These are phyloP conservation scores for Stratiomys singularior DNA, from an alignment of 2,888 invertebrate species.

Conservation along the genomic window DNA sequence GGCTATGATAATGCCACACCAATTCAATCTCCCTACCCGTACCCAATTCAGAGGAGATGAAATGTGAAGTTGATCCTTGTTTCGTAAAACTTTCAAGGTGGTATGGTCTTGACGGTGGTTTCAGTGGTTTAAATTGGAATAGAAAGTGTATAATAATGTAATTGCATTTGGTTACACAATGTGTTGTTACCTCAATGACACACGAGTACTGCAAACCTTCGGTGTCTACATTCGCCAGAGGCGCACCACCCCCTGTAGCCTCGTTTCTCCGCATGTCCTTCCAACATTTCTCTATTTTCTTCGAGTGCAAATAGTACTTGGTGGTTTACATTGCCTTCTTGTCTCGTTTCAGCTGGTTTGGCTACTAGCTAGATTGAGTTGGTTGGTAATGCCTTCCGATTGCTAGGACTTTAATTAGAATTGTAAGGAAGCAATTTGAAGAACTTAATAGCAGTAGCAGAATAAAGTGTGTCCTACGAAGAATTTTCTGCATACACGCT, in stretches of 20 bases:
- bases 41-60: no score
- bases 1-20: background rate
- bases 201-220: no score
- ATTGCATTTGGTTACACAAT: constrained; percentile 34
- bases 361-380: background rate
- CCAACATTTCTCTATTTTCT: background rate
- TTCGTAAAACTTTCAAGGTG: background rate
- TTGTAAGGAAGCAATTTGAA: constrained; percentile 49
- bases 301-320: background rate
- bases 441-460: background rate
- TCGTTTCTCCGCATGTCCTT: no score
- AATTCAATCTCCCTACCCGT: background rate
- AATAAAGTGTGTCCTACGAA: no score
- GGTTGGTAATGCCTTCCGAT: constrained; percentile 15
- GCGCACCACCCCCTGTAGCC: no score
- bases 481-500: no score
- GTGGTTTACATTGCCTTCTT: no score
- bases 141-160: constrained; percentile 4
- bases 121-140: background rate
- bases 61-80: no score
- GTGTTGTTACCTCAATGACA: constrained; percentile 29
- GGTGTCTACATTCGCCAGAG: no score
- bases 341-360: background rate
- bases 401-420: constrained; percentile 48
- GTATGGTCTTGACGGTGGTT: background rate